Conservation (phyloP, 2,113 vertebrate species). For the Strigops habroptila region DNA sequence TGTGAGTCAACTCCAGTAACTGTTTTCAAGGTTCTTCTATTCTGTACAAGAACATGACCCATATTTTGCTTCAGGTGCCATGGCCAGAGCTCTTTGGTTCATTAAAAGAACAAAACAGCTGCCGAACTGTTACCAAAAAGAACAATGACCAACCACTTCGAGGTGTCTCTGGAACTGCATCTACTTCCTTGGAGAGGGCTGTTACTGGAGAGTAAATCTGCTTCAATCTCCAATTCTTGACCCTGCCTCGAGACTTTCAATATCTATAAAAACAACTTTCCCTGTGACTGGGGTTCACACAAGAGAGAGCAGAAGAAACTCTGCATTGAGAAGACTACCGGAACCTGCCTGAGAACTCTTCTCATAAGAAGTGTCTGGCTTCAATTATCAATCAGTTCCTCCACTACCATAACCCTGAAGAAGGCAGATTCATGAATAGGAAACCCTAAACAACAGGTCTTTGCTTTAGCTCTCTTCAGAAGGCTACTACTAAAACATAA, state of each 20-base stretch:
- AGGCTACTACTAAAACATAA: not conserved
- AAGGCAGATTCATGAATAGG: not conserved
- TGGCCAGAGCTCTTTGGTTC: not conserved
- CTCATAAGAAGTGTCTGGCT: not conserved
- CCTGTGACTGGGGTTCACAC: not conserved
- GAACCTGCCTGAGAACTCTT: not conserved
- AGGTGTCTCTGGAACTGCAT: not conserved
- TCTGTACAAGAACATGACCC: not conserved
- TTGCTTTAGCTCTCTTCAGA: not conserved
- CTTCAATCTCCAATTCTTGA: not conserved
- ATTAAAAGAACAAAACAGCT: not conserved
- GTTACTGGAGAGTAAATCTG: not conserved
- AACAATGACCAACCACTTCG: not conserved
- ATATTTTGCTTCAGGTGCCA: not conserved
- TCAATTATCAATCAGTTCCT: not conserved
- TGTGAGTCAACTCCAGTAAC: no score
- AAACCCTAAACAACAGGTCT: not conserved
- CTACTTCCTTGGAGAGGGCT: not conserved
- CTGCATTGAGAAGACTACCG: not conserved
- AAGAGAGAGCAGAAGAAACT: not conserved
- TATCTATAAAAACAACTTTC: not conserved
- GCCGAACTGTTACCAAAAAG: not conserved
- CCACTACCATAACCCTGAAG: not conserved
- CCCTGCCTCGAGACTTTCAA: not conserved
- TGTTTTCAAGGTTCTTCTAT: not conserved